Evolutionary conservation across 2,888 invertebrate genomes (phyloP).

Genomic region (Acleris cristana): DNA sequence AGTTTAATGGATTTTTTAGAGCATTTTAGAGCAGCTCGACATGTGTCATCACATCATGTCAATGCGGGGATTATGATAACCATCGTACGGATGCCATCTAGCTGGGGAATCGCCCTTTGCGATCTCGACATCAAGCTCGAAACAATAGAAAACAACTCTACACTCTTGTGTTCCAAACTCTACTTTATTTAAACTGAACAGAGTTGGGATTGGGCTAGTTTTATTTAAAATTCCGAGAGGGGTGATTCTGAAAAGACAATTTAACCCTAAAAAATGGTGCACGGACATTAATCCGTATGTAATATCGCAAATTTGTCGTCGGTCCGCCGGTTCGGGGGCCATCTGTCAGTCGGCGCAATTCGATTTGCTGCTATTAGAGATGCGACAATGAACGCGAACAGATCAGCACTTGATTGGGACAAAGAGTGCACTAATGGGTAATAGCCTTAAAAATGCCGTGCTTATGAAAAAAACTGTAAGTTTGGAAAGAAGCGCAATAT

Average conservation of each 20-base stretch:
- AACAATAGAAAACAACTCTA: constrained; percentile 56
- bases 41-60: constrained; percentile 84
- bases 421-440: constrained; percentile 6
- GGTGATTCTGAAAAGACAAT: constrained; percentile 80
- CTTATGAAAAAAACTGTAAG: too few species aligned
- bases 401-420: constrained; percentile 54
- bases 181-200: constrained; percentile 44
- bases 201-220: constrained; percentile 37
- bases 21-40: constrained; percentile 79
- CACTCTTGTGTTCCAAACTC: constrained; percentile 40
- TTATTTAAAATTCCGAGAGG: constrained; percentile 52
- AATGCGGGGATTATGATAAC: constrained; percentile 84
- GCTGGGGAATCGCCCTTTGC: constrained; percentile 81
- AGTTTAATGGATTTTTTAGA: constrained; percentile 62
- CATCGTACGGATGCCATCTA: constrained; percentile 81
- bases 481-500: too few species aligned
- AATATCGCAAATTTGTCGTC: constrained; percentile 83
- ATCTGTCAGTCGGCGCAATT: constrained; percentile 76
- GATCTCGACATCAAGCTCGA: constrained; percentile 63
- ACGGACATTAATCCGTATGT: constrained; percentile 83
- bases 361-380: constrained; percentile 74
- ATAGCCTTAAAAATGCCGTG: background rate
- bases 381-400: constrained; percentile 49
- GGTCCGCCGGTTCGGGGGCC: constrained; percentile 67
- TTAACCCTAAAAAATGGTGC: constrained; percentile 83